Conservation (phyloP, 2,113 vertebrate genomes). For the Platanista minor region DNA sequence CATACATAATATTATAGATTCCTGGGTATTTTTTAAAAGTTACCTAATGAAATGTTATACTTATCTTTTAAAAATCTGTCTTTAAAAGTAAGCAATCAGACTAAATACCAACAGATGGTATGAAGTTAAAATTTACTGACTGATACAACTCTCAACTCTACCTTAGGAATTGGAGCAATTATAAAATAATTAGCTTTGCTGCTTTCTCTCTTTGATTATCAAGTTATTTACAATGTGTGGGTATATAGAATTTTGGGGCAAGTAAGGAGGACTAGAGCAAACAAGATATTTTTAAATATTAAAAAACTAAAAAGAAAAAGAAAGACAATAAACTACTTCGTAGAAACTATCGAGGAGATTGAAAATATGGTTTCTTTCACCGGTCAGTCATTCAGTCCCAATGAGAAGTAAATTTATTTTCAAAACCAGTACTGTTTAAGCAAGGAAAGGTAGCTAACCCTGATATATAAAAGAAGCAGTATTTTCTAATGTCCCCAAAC, state of each 20-base stretch:
- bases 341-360: background rate
- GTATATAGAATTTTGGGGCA: background rate
- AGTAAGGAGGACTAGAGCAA: background rate
- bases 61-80: background rate
- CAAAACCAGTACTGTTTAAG: background rate
- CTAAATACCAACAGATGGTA: slow-evolving; percentile 64
- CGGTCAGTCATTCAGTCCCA: background rate
- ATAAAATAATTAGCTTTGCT: slow-evolving; percentile 4
- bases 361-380: background rate
- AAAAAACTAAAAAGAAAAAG: background rate
- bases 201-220: background rate
- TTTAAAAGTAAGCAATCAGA: slow-evolving; percentile 50
- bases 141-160: background rate
- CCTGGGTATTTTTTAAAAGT: background rate
- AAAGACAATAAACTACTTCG: background rate
- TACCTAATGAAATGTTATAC: background rate
- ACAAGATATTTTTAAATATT: slow-evolving; percentile 17
- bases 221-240: background rate
- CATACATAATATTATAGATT: slow-evolving; percentile 30
- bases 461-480: background rate
- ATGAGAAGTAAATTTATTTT: background rate
- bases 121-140: slow-evolving; percentile 51
- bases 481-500: background rate
- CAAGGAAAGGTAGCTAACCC: background rate
- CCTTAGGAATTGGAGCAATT: slow-evolving; percentile 17